phyloP scores from a whole-genome alignment of 2,797 vertebrate genomes.

The Lerista edwardsae region DNA sequence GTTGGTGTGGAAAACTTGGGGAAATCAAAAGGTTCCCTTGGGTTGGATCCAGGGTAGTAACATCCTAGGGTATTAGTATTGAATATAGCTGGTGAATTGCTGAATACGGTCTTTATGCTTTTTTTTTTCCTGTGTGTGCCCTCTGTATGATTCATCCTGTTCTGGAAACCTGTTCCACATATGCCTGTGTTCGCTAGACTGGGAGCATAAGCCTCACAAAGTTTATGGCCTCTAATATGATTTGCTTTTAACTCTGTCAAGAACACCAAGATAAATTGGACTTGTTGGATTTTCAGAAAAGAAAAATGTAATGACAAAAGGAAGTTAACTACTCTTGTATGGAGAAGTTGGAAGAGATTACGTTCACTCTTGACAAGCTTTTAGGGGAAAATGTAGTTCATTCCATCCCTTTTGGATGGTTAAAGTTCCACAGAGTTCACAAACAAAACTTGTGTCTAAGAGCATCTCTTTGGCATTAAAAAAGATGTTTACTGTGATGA shows the following conservation, averaged over 20 bases:
- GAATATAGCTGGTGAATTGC: not conserved
- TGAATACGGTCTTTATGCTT: not conserved
- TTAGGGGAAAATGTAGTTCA: not conserved
- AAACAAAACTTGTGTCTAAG: constrained; percentile 10
- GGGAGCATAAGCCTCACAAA: not conserved
- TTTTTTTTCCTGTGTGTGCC: not conserved
- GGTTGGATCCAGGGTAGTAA: no score
- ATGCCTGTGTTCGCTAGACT: not conserved
- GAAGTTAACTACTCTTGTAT: not conserved
- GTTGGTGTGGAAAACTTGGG: no score
- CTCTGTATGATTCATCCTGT: not conserved
- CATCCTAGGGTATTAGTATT: not conserved
- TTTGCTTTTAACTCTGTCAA: not conserved
- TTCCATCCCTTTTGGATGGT: not conserved
- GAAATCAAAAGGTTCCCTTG: no score
- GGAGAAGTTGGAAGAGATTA: not conserved
- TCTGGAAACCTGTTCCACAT: not conserved
- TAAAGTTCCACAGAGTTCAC: not conserved
- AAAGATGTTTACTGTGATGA: constrained; percentile 24
- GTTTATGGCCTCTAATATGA: not conserved
- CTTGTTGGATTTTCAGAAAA: not conserved
- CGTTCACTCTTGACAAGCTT: not conserved
- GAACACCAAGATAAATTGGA: not conserved
- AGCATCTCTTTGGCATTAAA: not conserved
- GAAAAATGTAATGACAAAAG: not conserved